Evolutionary conservation across 2,888 invertebrate species (phyloP).

Genomic region (Drosophila seclusa): DNA sequence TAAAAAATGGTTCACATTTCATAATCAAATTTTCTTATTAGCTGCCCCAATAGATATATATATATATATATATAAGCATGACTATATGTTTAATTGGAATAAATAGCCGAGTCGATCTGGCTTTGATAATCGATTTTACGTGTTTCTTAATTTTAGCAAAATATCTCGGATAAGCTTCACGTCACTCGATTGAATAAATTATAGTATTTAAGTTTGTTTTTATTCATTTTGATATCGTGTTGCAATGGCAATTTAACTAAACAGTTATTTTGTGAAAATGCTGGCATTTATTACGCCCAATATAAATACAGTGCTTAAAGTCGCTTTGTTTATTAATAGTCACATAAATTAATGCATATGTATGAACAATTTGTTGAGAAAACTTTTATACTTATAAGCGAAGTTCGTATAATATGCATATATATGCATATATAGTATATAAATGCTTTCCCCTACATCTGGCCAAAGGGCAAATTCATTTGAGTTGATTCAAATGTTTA

Average conservation of each 20-base stretch:
- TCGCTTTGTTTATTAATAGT: conserved; percentile 3
- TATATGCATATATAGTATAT: background rate
- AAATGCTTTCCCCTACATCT: background rate
- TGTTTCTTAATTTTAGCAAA: background rate
- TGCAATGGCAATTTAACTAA: conserved; percentile 11
- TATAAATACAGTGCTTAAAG: conserved; percentile 8
- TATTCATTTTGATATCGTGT: conserved; percentile 17
- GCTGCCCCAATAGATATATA: background rate
- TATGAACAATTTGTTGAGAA: background rate
- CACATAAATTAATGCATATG: conserved; percentile 11
- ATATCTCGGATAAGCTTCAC: background rate
- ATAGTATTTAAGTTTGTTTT: background rate
- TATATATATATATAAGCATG: background rate
- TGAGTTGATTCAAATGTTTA: background rate
- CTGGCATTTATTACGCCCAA: conserved; percentile 2
- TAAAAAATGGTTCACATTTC: background rate
- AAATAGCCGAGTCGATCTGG: background rate
- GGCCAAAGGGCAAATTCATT: background rate
- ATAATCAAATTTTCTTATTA: background rate
- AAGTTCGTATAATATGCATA: conserved; percentile 1
- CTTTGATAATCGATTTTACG: background rate
- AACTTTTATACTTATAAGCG: background rate
- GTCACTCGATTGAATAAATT: background rate
- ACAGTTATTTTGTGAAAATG: background rate
- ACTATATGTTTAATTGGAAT: background rate